Base-by-base conservation (phyloP, 92 coral and sea anemone genomes). In the Parazoanthus swiftii region DNA sequence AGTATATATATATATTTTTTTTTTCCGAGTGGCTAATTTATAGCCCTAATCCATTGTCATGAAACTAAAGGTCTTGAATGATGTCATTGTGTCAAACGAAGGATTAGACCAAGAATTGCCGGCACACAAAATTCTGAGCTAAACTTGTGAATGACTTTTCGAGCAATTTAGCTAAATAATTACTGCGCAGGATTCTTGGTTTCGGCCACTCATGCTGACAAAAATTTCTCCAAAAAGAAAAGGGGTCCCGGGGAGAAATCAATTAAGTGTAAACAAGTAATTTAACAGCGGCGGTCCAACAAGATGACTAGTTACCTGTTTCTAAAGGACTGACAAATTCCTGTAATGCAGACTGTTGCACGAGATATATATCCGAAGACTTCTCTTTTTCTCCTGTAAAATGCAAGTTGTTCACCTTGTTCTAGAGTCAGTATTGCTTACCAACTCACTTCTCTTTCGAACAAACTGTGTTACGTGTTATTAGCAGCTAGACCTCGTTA, bases 401-500 rank as follows among this genome's bases (percentile, higher is more conserved):
- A 48, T 29, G 66, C 23, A 84, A 67, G 66, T 6, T 13, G 25
- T 72, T 84, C 29, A n/a, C 77, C 75, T 70, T 23, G 33, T 25
- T 35, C 18, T 68, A 50, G 67, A 74, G 87, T 26, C 14, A 48
- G 44, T 71, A 51, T 15, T 68, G 43, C 71, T 1, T 48, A 6
- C 73, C n/a, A 46, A 70, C 44, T 48, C 33, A 46, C 87, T 56
- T 71, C 79, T 70, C 87, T 75, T 71, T 84, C 26, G 76, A 82
- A 48, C n/a, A 65, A 66, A 67, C 16, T 46, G 46, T 42, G 16
- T 35, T 68, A 72, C 77, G 78, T 14, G 48, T 46, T 29, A 39
- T 58, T 54, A 35, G 70, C 71, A 44, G 87, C 65, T 50, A 71
- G 87, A 71, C 63, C 82, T 80, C 92, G 90, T 85, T 87, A 85